Evolutionary conservation across 2,888 invertebrate genomes (phyloP), one percentile per base, ranked within the genome.

Genomic region (Ophraella communa): DNA sequence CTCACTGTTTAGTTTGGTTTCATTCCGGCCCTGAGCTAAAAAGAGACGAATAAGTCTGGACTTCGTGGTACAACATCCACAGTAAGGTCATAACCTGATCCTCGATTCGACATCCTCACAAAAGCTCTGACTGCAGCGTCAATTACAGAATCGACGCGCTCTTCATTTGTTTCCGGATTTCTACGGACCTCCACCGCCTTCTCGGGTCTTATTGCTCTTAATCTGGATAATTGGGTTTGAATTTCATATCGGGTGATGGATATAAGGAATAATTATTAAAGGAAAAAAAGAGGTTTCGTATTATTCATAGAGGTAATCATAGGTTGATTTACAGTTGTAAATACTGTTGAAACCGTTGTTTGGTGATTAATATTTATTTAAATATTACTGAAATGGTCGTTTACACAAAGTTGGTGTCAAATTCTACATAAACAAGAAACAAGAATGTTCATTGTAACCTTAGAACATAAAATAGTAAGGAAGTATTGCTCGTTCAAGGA

Each of bases 31-130:
- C 60, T 60, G 60, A 10, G n/a, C 3, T 24, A 21, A 27, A 21
- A 61, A 64, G 62, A 58, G 49, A 11, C 52, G 18, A 60, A 57
- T 62, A 54, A 20, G 47, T 62, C n/a, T 58, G 53, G 62, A 62
- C 57, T 42, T 45, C 57, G 57, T 53, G 63, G 52, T 39, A 51
- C 57, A 53, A 58, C 53, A 51, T 51, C 49, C 49, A 51, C 53
- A 51, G 62, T 77, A 71, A 79, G 81, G 80, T 80, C 80, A 80
- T 79, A 80, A 80, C 80, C 79, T 80, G 80, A 79, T 79, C 80
- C 79, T 73, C 77, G 68, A 66, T 68, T 57, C 67, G 57, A 42
- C 53, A 49, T 44, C 61, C 65, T 49, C 39, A 57, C 55, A 65
- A 61, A 57, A 64, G 64, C 64, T 44, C 44, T 35, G 56, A 66